phyloP scores from a whole-genome alignment of 2,888 invertebrate species.

The Muscina levida region DNA sequence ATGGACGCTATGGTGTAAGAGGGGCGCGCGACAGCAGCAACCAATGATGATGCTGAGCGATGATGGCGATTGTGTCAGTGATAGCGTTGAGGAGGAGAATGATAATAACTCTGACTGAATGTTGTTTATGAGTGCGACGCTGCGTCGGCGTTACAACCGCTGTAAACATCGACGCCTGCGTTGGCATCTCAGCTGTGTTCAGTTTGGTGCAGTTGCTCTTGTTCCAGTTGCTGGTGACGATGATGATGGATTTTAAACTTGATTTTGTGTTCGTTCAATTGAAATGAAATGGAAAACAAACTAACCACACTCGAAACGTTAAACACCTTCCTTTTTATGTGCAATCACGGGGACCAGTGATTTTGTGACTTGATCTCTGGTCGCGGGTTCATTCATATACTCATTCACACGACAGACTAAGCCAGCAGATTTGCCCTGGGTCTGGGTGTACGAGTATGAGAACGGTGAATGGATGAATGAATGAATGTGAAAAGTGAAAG shows the following conservation, averaged over 20 bases:
- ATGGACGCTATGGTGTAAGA: not conserved
- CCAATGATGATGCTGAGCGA: not conserved
- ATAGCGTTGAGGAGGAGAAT: not conserved
- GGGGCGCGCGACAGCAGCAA: not conserved
- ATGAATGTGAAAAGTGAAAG: no score
- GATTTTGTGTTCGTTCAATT: slow-evolving; percentile 60
- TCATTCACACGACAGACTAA: slow-evolving; percentile 16
- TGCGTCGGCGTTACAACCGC: no score
- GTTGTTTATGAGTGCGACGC: no score
- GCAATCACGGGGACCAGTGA: not conserved
- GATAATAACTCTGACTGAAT: no score
- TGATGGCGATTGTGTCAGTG: not conserved
- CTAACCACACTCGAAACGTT: slow-evolving; percentile 14
- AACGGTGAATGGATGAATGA: no score
- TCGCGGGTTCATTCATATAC: not conserved
- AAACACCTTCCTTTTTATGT: slow-evolving; percentile 60
- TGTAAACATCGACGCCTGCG: no score
- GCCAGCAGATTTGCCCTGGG: slow-evolving; percentile 8
- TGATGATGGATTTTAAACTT: slow-evolving; percentile 69
- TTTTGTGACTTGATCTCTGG: not conserved
- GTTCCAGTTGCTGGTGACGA: slow-evolving; percentile 58
- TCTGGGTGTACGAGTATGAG: slow-evolving; percentile 16
- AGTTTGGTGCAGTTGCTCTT: not conserved
- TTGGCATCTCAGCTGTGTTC: no score
- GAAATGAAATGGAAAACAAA: slow-evolving; percentile 40